A percentile compares a stretch with the other conserved stretches of the same genome.
phyloP scores from a whole-genome alignment of 2,888 invertebrate species.

The Actias luna region DNA sequence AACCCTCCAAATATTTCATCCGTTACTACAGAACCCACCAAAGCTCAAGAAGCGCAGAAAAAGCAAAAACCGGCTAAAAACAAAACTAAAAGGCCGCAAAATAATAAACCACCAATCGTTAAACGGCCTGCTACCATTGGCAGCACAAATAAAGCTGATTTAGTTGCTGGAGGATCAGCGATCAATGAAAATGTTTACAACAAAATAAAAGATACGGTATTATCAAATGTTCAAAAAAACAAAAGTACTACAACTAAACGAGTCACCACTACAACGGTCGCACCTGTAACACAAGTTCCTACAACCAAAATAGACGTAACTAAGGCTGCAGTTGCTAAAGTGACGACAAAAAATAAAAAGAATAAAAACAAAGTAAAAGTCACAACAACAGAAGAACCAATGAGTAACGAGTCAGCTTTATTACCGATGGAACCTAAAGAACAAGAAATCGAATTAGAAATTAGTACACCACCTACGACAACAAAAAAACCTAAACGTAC shows the following conservation, averaged over 20 bases:
- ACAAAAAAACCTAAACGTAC: constrained; percentile 75
- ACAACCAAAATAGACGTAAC: constrained; percentile 46
- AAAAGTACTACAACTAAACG: constrained; percentile 56
- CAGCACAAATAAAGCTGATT: constrained; percentile 73
- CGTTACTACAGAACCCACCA: constrained; percentile 65
- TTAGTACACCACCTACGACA: constrained; percentile 69
- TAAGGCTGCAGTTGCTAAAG: constrained; percentile 40
- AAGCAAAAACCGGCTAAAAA: constrained; percentile 62
- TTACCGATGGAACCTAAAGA: constrained; percentile 75
- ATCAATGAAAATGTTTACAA: constrained; percentile 78
- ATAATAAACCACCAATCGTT: constrained; percentile 47
- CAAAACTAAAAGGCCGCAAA: constrained; percentile 63
- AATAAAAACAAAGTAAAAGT: constrained; percentile 67
- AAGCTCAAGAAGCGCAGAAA: constrained; percentile 56
- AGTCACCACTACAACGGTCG: constrained; percentile 42
- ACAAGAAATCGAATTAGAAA: constrained; percentile 75
- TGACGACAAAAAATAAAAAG: constrained; percentile 66
- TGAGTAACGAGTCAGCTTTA: constrained; percentile 61
- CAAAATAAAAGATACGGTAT: constrained; percentile 83
- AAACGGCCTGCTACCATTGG: constrained; percentile 66
- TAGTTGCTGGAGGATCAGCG: constrained; percentile 72
- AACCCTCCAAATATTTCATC: constrained; percentile 58
- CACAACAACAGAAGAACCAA: constrained; percentile 48
- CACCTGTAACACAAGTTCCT: constrained; percentile 42
- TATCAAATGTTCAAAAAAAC: constrained; percentile 78